Evolutionary conservation across 2,797 vertebrate species (phyloP).

Genomic region (Allobates femoralis): DNA sequence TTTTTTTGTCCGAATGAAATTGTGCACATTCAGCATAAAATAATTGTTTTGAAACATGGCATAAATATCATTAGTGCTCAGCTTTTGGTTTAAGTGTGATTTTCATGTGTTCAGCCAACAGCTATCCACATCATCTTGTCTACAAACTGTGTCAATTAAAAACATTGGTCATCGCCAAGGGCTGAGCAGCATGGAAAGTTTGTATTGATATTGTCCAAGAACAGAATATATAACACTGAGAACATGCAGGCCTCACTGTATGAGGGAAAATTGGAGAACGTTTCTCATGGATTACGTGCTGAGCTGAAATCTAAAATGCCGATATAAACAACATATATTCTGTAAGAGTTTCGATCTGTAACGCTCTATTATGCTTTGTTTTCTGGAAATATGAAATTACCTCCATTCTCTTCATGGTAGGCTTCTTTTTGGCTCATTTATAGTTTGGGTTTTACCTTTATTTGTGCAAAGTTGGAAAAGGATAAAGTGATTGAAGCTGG

Average conservation of each 20-base stretch:
- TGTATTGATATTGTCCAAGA: slow-evolving; percentile 55
- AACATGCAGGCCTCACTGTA: slow-evolving; percentile 2
- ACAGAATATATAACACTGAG: slow-evolving; percentile 50
- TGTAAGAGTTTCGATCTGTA: neutral
- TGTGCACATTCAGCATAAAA: slow-evolving; percentile 30
- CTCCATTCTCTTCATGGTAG: too few species aligned
- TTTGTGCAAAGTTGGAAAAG: too few species aligned
- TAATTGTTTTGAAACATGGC: slow-evolving; percentile 42
- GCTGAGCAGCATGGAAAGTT: slow-evolving; percentile 55
- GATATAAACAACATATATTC: neutral
- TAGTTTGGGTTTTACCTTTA: too few species aligned
- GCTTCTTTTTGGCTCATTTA: too few species aligned
- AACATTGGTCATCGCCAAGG: slow-evolving; percentile 46
- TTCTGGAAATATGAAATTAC: neutral
- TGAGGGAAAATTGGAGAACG: neutral
- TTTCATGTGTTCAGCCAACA: slow-evolving; percentile 46
- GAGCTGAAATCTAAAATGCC: neutral
- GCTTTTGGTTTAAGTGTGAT: slow-evolving; percentile 54
- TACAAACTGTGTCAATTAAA: slow-evolving; percentile 57
- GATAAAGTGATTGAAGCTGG: too few species aligned
- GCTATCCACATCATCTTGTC: slow-evolving; percentile 48
- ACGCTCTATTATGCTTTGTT: neutral
- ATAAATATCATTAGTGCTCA: slow-evolving; percentile 34
- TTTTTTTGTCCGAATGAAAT: neutral
- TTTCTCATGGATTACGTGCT: slow-evolving; percentile 12